A percentile compares a stretch with the other conserved stretches of the same genome.
These are phyloP conservation scores for Campylomormyrus tamandua DNA, from an alignment of 2,113 vertebrate species.

Conservation along the genomic window DNA sequence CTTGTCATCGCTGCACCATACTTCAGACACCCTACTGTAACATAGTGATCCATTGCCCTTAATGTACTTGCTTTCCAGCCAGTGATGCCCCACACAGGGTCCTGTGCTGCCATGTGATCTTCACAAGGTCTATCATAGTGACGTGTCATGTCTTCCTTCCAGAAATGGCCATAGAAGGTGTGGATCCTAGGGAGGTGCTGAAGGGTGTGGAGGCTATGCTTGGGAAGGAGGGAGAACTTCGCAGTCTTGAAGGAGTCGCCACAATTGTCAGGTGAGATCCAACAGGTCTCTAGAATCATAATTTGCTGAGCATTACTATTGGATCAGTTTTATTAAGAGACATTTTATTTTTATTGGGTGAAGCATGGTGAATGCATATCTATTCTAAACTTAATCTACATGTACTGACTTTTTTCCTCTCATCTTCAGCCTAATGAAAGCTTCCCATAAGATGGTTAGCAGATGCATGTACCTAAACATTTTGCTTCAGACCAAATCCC, in stretches of 20 bases:
- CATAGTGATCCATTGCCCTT: not conserved
- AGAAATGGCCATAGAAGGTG: conserved; percentile 83
- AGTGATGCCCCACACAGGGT: not conserved
- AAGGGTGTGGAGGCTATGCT: conserved; percentile 83
- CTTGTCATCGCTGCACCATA: not conserved
- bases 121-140: not conserved
- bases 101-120: not conserved
- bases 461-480: conserved; percentile 95
- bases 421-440: conserved; percentile 80
- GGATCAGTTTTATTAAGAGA: not conserved
- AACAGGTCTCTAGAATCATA: not conserved
- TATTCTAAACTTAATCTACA: not conserved
- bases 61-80: not conserved
- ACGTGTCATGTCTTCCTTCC: conserved; percentile 26
- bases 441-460: conserved; percentile 88
- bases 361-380: not conserved
- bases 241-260: conserved; percentile 78
- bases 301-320: not conserved
- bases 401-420: not conserved
- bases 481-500: conserved; percentile 82
- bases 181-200: conserved; percentile 87
- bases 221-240: conserved; percentile 85
- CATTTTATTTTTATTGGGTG: not conserved
- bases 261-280: conserved; percentile 80
- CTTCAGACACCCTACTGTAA: not conserved